A percentile compares a stretch with the other conserved stretches of the same genome.
Conservation (phyloP, 2,888 invertebrate genomes). For the Saturnia pavonia region DNA sequence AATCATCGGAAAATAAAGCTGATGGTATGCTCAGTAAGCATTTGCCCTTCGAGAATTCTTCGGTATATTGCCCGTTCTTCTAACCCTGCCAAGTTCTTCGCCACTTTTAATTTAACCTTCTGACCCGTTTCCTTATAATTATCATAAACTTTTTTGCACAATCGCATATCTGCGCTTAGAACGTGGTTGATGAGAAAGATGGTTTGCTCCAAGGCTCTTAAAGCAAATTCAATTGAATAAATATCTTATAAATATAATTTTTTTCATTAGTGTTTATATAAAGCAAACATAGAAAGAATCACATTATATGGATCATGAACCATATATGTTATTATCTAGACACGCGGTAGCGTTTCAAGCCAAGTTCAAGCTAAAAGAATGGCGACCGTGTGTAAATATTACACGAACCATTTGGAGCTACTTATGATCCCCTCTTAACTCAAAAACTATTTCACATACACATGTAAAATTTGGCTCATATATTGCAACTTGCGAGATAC, state of each 20-base stretch:
- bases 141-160: background rate
- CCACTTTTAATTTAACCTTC: background rate
- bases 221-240: background rate
- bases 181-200: background rate
- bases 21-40: background rate
- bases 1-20: no score
- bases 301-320: background rate
- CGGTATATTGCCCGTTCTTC: background rate
- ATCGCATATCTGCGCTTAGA: background rate
- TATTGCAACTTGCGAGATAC: no score
- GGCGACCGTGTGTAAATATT: no score
- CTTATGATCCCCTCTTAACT: no score
- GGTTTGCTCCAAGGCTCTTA: background rate
- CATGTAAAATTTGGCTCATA: no score
- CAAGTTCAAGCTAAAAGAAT: no score
- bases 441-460: no score
- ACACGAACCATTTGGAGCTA: no score
- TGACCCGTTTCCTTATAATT: no score
- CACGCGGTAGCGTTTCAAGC: no score
- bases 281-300: background rate
- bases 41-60: background rate
- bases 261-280: no score
- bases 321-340: background rate
- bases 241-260: no score
- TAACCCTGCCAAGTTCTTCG: background rate